A percentile compares a stretch with the other conserved stretches of the same genome.
phyloP scores from a whole-genome alignment of 2,888 invertebrate species.

The Leptopilina myrica region DNA sequence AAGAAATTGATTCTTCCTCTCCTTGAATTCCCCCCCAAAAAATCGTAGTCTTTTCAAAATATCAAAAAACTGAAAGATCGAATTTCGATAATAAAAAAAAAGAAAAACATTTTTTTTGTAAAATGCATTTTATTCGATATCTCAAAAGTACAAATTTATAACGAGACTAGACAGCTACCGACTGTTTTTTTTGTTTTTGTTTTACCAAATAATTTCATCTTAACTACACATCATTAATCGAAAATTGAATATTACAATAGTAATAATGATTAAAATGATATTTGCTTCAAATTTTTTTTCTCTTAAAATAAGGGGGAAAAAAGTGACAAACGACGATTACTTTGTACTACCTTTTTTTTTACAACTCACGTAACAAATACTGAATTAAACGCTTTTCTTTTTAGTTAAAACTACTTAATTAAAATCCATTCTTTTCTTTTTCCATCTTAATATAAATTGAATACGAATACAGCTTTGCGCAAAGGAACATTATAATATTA shows the following conservation, averaged over 20 bases:
- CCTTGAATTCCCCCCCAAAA: no score
- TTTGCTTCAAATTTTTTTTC: conserved; percentile 39
- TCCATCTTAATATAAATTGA: conserved; percentile 5
- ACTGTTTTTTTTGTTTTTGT: conserved; percentile 58
- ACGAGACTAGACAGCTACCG: conserved; percentile 73
- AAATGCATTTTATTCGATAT: conserved; percentile 65
- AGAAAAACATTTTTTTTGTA: conserved; percentile 45
- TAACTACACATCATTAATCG: conserved; percentile 57
- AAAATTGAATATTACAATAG: conserved; percentile 46
- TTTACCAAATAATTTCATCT: conserved; percentile 57
- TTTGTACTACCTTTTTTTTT: conserved; percentile 50
- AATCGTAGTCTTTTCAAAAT: no score
- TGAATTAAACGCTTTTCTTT: conserved; percentile 24
- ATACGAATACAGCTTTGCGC: conserved; percentile 15
- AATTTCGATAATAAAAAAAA: neutral
- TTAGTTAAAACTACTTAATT: conserved; percentile 18
- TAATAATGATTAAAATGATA: conserved; percentile 48
- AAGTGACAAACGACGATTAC: conserved; percentile 6
- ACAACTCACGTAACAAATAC: conserved; percentile 25
- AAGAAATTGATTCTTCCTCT: no score
- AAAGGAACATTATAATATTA: neutral
- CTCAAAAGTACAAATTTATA: conserved; percentile 72
- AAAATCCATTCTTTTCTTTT: neutral
- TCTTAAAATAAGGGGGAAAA: conserved; percentile 10
- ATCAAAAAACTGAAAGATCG: no score